These are phyloP conservation scores for Phragmatobia fuliginosa DNA, from an alignment of 2,888 invertebrate genomes.

Conservation along the genomic window DNA sequence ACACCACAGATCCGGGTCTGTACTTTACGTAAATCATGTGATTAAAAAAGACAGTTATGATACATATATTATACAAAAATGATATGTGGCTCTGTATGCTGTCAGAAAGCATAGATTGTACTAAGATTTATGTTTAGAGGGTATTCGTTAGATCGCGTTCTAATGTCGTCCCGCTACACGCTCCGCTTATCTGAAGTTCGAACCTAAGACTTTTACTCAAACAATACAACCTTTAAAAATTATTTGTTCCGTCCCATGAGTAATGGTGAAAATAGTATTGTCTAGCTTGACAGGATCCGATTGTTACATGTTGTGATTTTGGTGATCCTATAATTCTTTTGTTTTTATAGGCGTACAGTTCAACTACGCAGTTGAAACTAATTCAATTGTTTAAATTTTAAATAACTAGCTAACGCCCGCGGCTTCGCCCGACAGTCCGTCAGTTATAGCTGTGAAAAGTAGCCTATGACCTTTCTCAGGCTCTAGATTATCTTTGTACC, in stretches of 20 bases:
- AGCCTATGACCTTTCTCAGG: no score
- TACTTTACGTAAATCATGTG: no score
- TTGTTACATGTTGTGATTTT: slow-evolving; percentile 17
- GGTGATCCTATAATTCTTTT: neutral
- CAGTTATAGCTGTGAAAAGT: no score
- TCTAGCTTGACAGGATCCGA: slow-evolving; percentile 20
- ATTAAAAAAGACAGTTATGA: no score
- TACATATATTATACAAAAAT: neutral
- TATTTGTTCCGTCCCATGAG: slow-evolving; percentile 20
- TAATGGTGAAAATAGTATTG: slow-evolving; percentile 35
- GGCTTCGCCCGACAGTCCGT: no score
- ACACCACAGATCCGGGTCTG: no score
- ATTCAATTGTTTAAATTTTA: neutral
- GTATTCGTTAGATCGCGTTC: neutral
- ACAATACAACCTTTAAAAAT: slow-evolving; percentile 42
- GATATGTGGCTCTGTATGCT: neutral
- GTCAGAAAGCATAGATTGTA: neutral
- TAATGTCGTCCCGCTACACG: slow-evolving; percentile 6
- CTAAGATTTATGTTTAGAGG: neutral
- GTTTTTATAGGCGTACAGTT: neutral
- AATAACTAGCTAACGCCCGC: no score
- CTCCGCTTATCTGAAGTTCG: neutral
- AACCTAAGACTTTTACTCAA: slow-evolving; percentile 46
- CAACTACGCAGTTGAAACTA: neutral
- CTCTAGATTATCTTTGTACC: no score